A percentile compares a stretch with the other conserved stretches of the same genome.
Evolutionary conservation across 37 sponge, comb jelly and placozoan species (phyloP).

Genomic region (Dysidea cf. avara): DNA sequence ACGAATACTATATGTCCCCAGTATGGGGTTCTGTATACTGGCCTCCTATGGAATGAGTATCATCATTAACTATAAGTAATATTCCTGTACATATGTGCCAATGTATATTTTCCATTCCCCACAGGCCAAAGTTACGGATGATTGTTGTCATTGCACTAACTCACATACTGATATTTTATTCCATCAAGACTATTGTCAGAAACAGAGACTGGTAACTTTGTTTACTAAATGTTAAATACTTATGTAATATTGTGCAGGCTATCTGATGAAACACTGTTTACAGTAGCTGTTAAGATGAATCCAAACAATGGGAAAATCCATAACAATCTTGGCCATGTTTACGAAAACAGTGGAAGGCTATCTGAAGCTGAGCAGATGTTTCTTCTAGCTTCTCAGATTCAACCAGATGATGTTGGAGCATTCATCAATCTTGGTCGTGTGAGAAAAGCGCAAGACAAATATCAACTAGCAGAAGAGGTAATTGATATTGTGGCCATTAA

Average conservation of each 20-base stretch:
- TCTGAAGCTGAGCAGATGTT: slow-evolving; percentile 70
- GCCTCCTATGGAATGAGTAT: slow-evolving; percentile 33
- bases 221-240: not conserved
- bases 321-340: slow-evolving; percentile 82
- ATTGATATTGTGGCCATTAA: not conserved
- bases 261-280: slow-evolving; percentile 63
- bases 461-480: slow-evolving; percentile 68
- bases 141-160: slow-evolving; percentile 24
- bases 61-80: not conserved
- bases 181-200: slow-evolving; percentile 42
- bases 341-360: slow-evolving; percentile 42
- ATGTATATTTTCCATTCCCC: not conserved
- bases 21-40: slow-evolving; percentile 62
- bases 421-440: slow-evolving; percentile 79
- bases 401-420: slow-evolving; percentile 83
- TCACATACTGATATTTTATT: slow-evolving; percentile 24
- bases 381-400: slow-evolving; percentile 51
- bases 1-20: slow-evolving; percentile 88
- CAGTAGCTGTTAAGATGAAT: slow-evolving; percentile 65
- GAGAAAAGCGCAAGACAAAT: slow-evolving; percentile 55
- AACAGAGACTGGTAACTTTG: slow-evolving; percentile 67
- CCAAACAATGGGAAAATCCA: slow-evolving; percentile 74
- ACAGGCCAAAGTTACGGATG: not conserved
- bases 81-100: not conserved
- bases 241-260: not conserved